Evolutionary conservation across 2,888 invertebrate species (phyloP).

Genomic region (Trissonchulus sp.): DNA sequence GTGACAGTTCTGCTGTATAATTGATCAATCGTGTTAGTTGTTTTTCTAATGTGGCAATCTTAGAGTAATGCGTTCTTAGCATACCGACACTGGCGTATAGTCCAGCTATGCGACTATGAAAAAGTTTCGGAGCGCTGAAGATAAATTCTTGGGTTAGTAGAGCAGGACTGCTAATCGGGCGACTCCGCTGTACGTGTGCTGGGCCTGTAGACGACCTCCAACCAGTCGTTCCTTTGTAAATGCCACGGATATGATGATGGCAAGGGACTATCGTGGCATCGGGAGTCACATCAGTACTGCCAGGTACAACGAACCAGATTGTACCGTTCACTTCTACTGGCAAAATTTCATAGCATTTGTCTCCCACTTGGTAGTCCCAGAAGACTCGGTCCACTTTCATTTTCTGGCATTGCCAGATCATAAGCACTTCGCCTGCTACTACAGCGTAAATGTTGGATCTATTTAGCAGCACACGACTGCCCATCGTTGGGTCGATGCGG

Average conservation of each 20-base stretch:
- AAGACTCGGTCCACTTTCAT: neutral
- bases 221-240: neutral
- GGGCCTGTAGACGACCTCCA: neutral
- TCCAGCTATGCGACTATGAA: too few species aligned
- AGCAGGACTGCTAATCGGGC: too few species aligned
- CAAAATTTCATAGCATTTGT: slow-evolving; percentile 19
- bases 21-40: too few species aligned
- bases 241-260: neutral
- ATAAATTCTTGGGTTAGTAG: too few species aligned
- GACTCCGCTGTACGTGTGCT: neutral
- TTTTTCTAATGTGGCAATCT: too few species aligned
- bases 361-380: slow-evolving; percentile 17
- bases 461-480: slow-evolving; percentile 2
- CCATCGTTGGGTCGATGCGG: slow-evolving; percentile 11
- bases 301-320: slow-evolving; percentile 14
- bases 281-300: neutral
- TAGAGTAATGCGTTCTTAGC: too few species aligned
- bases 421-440: slow-evolving; percentile 25
- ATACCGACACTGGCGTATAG: too few species aligned
- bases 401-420: slow-evolving; percentile 17
- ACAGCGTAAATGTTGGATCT: slow-evolving; percentile 9
- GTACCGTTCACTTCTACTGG: neutral
- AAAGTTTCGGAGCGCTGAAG: too few species aligned
- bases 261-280: neutral
- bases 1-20: too few species aligned